Evolutionary conservation across 1,140 invertebrate genomes (phyloP).

Genomic region (Maniola jurtina): DNA sequence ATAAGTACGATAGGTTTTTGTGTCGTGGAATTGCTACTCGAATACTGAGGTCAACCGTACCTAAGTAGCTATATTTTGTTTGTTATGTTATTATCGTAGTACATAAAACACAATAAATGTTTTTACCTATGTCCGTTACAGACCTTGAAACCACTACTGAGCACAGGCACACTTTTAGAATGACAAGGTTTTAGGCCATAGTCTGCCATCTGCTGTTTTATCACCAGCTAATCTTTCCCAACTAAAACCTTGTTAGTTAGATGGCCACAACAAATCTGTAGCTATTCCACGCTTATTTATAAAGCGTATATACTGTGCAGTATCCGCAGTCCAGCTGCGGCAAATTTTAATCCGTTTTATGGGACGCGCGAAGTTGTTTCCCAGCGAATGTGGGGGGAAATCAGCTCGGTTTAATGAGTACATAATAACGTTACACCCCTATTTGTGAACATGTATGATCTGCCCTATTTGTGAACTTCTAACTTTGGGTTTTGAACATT

Average conservation of each 20-base stretch:
- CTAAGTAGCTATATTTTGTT: no score
- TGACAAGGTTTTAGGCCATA: no score
- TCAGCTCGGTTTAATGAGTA: conserved; percentile 51
- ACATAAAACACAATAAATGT: no score
- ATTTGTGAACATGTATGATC: neutral
- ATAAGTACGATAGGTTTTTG: no score
- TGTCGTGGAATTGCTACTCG: no score
- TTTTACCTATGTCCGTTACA: no score
- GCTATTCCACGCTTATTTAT: conserved; percentile 3
- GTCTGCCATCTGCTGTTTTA: no score
- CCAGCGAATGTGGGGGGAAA: conserved; percentile 42
- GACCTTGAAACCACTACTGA: no score
- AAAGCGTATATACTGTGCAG: neutral
- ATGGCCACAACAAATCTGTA: neutral
- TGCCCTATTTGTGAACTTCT: conserved; percentile 16
- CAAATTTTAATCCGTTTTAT: conserved; percentile 56
- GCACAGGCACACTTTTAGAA: no score
- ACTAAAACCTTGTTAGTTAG: neutral
- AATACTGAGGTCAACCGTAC: no score
- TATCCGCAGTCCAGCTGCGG: conserved; percentile 30
- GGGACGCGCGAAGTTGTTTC: conserved; percentile 51
- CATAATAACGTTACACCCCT: conserved; percentile 43
- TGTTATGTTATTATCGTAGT: no score
- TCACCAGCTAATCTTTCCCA: neutral
- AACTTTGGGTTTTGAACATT: neutral